Evolutionary conservation across 2,113 vertebrate genomes (phyloP).

Genomic region (Paralichthys olivaceus): DNA sequence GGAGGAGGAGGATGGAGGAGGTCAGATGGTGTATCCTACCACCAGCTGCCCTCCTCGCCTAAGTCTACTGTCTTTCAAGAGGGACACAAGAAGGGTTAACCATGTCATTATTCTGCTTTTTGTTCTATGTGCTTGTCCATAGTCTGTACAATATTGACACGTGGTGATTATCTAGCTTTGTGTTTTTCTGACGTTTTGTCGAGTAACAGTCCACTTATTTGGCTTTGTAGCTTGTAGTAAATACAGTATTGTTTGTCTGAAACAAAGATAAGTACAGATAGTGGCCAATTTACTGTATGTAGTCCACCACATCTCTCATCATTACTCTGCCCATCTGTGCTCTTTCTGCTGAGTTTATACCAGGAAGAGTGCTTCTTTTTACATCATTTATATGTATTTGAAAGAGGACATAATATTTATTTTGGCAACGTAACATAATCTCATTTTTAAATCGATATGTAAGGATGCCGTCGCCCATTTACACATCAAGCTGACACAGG

Average conservation of each 20-base stretch:
- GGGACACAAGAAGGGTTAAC: conserved; percentile 9
- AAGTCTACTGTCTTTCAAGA: conserved; percentile 17
- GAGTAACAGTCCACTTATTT: background rate
- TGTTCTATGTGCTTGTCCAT: background rate
- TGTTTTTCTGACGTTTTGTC: background rate
- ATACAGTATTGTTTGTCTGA: background rate
- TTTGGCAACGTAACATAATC: background rate
- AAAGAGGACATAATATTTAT: too few species aligned
- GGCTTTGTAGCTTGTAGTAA: background rate
- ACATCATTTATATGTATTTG: too few species aligned
- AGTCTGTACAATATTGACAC: too few species aligned
- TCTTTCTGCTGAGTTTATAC: background rate
- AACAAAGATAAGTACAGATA: background rate
- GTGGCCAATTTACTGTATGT: conserved; percentile 21
- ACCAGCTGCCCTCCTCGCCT: conserved; percentile 71
- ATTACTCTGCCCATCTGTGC: conserved; percentile 33
- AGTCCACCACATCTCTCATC: conserved; percentile 5
- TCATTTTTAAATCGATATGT: background rate
- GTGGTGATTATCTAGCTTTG: background rate
- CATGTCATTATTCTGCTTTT: conserved; percentile 18
- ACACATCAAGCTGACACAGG: background rate
- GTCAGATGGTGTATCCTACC: conserved; percentile 75
- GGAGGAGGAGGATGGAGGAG: conserved; percentile 43
- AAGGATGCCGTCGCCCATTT: background rate
- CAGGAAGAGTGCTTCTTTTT: background rate